Percentiles rank a stretch among this genome's conserved stretches.
Conservation (phyloP, 1,140 invertebrate genomes). For the Tetranychus cinnabarinus region DNA sequence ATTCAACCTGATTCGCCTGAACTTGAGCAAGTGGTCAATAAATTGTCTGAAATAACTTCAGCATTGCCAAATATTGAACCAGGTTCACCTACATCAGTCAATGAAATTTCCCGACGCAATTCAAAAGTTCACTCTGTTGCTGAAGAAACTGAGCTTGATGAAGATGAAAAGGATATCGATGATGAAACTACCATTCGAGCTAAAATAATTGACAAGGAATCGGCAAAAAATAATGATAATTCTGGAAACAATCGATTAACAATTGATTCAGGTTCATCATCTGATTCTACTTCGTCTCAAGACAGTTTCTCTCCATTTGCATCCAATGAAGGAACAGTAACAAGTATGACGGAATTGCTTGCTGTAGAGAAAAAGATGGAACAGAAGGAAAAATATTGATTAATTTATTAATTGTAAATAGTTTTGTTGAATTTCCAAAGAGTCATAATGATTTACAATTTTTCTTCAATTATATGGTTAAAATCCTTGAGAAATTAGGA, state of each 20-base stretch:
- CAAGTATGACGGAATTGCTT: slow-evolving; percentile 9
- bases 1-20: neutral
- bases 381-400: no score
- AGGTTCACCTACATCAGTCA: neutral
- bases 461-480: no score
- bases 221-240: neutral
- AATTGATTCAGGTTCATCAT: neutral
- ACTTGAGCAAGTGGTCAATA: neutral
- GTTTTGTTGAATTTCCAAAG: no score
- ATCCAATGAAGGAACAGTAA: slow-evolving; percentile 13
- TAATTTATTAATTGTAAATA: no score
- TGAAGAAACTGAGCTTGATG: neutral
- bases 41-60: neutral
- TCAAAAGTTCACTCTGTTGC: neutral
- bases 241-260: neutral
- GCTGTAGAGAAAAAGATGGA: neutral
- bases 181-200: no score
- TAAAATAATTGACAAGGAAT: no score
- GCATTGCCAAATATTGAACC: neutral
- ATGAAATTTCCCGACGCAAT: neutral
- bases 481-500: no score
- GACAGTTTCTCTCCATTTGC: slow-evolving; percentile 10
- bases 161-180: neutral
- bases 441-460: no score
- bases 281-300: slow-evolving; percentile 10